A percentile compares a stretch with the other conserved stretches of the same genome.
These are phyloP conservation scores for Ursus arctos DNA, from an alignment of 2,113 vertebrate species.

Conservation along the genomic window DNA sequence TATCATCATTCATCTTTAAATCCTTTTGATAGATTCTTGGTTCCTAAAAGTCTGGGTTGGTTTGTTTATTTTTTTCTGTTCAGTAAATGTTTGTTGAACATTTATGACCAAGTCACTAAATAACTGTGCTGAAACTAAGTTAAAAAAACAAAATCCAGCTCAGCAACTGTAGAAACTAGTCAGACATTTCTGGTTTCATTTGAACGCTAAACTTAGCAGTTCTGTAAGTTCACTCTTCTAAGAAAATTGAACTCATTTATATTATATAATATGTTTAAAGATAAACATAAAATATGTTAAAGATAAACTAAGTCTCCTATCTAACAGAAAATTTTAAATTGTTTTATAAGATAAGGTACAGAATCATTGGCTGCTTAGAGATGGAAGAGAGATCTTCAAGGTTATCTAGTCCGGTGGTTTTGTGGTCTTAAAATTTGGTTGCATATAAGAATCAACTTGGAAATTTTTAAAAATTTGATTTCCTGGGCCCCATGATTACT, in stretches of 20 bases:
- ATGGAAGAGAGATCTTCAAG: background rate
- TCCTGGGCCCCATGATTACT: background rate
- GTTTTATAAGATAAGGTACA: background rate
- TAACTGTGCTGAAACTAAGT: background rate
- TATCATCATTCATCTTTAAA: background rate
- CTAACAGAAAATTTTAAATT: background rate
- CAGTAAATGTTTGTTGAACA: background rate
- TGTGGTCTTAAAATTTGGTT: background rate
- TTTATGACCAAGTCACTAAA: background rate
- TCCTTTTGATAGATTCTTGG: conserved; percentile 13
- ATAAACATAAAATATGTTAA: background rate
- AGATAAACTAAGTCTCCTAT: background rate
- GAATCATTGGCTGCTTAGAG: background rate
- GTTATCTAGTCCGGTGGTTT: background rate
- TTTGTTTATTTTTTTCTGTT: background rate
- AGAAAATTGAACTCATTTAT: background rate
- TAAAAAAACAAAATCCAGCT: background rate
- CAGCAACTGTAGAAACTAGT: background rate
- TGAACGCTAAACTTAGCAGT: background rate
- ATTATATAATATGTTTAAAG: background rate
- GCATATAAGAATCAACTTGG: background rate
- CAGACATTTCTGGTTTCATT: conserved; percentile 28
- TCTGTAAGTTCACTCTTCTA: background rate
- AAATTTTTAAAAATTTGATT: background rate
- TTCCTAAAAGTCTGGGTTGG: background rate